phyloP scores from a whole-genome alignment of 2,797 vertebrate species.

The Arrhamphus sclerolepis region DNA sequence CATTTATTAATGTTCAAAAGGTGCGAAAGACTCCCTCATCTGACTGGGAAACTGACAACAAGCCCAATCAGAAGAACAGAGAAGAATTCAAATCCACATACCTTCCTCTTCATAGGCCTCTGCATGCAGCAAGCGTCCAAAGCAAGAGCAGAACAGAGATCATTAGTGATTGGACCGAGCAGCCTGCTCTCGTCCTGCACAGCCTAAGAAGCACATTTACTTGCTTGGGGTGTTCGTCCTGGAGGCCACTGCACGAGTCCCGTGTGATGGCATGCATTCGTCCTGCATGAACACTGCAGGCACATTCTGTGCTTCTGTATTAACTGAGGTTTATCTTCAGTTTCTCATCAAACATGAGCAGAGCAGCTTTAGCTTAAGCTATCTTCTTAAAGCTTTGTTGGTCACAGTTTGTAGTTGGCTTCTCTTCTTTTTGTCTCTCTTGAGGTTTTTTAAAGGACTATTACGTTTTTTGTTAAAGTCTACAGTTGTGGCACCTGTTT shows the following conservation, averaged over 20 bases:
- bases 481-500: too few relatives aligned
- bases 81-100: constrained; percentile 73
- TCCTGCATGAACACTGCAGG: neutral
- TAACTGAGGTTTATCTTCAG: too few relatives aligned
- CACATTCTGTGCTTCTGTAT: neutral
- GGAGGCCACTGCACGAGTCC: constrained; percentile 43
- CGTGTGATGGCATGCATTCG: constrained; percentile 6
- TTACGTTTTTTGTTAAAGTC: too few relatives aligned
- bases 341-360: too few relatives aligned
- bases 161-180: constrained; percentile 62
- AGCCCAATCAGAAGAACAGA: constrained; percentile 45
- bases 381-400: too few relatives aligned
- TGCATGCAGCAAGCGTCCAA: constrained; percentile 86
- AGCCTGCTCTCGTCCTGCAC: constrained; percentile 50
- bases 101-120: constrained; percentile 86
- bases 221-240: constrained; percentile 43
- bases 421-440: too few relatives aligned
- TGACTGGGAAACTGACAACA: constrained; percentile 17
- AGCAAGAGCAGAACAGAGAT: constrained; percentile 83
- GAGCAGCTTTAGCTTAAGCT: too few relatives aligned
- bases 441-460: too few relatives aligned
- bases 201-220: constrained; percentile 61
- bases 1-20: constrained; percentile 3
- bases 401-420: too few relatives aligned
- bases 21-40: neutral